Conservation (phyloP, 1,140 invertebrate species). For the Wiebesia pumilae region DNA sequence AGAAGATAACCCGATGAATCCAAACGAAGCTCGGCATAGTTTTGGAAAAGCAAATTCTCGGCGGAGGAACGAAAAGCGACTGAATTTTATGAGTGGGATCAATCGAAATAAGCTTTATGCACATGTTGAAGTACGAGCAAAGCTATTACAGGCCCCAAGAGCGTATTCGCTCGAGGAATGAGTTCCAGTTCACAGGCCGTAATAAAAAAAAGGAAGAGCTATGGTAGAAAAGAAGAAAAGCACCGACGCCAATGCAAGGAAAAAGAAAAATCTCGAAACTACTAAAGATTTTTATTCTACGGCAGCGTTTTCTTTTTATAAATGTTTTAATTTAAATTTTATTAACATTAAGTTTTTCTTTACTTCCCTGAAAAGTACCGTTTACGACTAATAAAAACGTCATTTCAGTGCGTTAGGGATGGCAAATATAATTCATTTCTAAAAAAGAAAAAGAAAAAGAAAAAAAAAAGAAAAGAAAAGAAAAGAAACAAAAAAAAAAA, state of each 20-base stretch:
- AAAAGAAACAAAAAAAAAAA: too few species aligned
- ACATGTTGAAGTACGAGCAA: slow-evolving; percentile 33
- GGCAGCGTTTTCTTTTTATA: neutral
- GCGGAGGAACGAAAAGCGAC: neutral
- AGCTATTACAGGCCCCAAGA: slow-evolving; percentile 32
- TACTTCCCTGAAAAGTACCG: neutral
- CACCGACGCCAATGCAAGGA: slow-evolving; percentile 2
- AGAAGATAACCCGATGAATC: neutral
- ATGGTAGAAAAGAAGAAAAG: neutral
- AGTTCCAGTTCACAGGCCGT: slow-evolving; percentile 12
- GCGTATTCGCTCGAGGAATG: slow-evolving; percentile 27
- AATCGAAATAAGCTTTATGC: slow-evolving; percentile 46
- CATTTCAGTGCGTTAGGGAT: neutral
- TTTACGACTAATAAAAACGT: neutral
- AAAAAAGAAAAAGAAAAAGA: too few species aligned
- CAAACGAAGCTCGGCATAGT: neutral
- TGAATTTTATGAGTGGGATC: slow-evolving; percentile 39
- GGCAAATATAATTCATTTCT: neutral
- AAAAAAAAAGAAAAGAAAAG: too few species aligned
- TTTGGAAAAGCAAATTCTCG: neutral
- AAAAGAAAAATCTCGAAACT: slow-evolving; percentile 1
- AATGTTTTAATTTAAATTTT: neutral
- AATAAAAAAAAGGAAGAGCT: slow-evolving; percentile 30
- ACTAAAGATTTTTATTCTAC: neutral
- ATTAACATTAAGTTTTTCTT: neutral